Evolutionary conservation across 2,113 vertebrate species (phyloP).

Genomic region (Orcinus orca): DNA sequence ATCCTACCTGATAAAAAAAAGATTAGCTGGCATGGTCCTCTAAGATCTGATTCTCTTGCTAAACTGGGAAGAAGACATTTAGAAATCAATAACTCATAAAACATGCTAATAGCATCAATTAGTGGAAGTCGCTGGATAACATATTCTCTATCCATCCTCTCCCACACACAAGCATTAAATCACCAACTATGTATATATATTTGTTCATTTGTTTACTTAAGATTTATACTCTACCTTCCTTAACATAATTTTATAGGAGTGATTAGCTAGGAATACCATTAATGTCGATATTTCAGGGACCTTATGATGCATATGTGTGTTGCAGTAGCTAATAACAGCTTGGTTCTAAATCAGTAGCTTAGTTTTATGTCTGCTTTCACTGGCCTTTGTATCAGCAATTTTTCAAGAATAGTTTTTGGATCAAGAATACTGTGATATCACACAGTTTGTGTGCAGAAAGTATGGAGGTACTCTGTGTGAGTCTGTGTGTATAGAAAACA

Average conservation of each 20-base stretch:
- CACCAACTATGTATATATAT: not conserved
- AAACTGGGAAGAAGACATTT: slow-evolving; percentile 38
- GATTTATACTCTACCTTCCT: not conserved
- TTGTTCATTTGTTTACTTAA: slow-evolving; percentile 10
- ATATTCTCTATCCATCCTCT: not conserved
- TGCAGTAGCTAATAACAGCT: not conserved
- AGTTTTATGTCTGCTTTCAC: slow-evolving; percentile 15
- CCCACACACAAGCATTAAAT: not conserved
- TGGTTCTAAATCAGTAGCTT: slow-evolving; percentile 1
- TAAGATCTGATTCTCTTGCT: slow-evolving; percentile 2
- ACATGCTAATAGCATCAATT: slow-evolving; percentile 36
- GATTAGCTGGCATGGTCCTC: slow-evolving; percentile 10
- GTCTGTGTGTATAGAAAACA: not conserved
- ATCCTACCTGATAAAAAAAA: not conserved
- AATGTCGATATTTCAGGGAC: not conserved
- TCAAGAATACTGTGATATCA: not conserved
- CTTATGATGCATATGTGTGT: not conserved
- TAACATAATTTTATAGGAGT: slow-evolving; percentile 21
- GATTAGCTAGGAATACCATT: not conserved
- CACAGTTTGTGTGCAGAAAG: not conserved
- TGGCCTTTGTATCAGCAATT: not conserved
- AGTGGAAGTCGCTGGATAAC: not conserved
- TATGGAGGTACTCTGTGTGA: not conserved
- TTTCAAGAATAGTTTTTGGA: not conserved
- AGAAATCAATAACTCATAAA: slow-evolving; percentile 62